A percentile compares a stretch with the other conserved stretches of the same genome.
Conservation (phyloP, 1,140 invertebrate genomes). For the Phocides pigmalion region DNA sequence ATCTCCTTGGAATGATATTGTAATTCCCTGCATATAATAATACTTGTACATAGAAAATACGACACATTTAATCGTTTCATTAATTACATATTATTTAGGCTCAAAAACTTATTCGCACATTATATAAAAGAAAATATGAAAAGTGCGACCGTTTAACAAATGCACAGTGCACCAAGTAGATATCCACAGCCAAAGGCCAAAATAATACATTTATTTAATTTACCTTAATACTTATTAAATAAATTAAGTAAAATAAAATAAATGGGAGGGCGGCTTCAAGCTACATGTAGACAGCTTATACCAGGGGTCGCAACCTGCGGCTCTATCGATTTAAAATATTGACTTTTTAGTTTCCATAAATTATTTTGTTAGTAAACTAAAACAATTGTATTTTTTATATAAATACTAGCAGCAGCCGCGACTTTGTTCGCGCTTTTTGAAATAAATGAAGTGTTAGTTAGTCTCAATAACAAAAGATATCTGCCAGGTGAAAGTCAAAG, state of each 20-base stretch:
- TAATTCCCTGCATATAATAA: slow-evolving; percentile 29
- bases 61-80: slow-evolving; percentile 12
- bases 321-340: too few relatives aligned
- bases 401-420: too few relatives aligned
- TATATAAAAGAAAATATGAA: not conserved
- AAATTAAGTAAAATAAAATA: slow-evolving; percentile 5
- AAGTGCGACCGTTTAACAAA: slow-evolving; percentile 13
- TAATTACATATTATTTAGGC: slow-evolving; percentile 4
- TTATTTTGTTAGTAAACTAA: too few relatives aligned
- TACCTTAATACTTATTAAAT: slow-evolving; percentile 7
- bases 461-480: not conserved
- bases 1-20: slow-evolving; percentile 20
- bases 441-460: not conserved
- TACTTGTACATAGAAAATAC: slow-evolving; percentile 21
- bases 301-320: too few relatives aligned
- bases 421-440: not conserved
- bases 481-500: too few relatives aligned
- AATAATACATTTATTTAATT: not conserved
- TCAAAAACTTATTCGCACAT: slow-evolving; percentile 7
- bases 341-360: too few relatives aligned
- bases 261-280: not conserved
- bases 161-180: slow-evolving; percentile 12
- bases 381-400: too few relatives aligned
- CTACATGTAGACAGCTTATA: not conserved
- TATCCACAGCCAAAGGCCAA: slow-evolving; percentile 1